Evolutionary conservation across 2,888 invertebrate species (phyloP).

Genomic region (Sicus ferrugineus): DNA sequence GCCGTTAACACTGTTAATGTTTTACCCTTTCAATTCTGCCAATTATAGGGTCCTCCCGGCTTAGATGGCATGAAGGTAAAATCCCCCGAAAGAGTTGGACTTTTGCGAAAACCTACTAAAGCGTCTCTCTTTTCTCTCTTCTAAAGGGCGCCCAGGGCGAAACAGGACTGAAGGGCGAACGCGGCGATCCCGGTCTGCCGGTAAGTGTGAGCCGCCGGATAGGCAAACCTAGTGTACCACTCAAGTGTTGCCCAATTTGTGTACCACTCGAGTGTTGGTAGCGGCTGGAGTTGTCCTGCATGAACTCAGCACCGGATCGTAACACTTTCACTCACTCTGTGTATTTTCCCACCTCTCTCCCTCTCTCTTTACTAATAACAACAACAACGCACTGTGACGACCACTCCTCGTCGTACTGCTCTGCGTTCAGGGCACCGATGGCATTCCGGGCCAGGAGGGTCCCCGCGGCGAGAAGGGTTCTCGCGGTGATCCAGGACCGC

Average conservation of each 20-base stretch:
- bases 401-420: not conserved
- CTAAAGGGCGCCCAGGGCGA: constrained; percentile 92
- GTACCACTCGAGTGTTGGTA: not conserved
- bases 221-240: too few relatives aligned
- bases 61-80: constrained; percentile 94
- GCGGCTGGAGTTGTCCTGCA: constrained; percentile 19
- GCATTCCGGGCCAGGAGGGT: constrained; percentile 92
- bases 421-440: constrained; percentile 81
- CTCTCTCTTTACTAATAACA: constrained; percentile 6
- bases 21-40: constrained; percentile 33
- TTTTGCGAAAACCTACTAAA: not conserved
- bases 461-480: constrained; percentile 89
- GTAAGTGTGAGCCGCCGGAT: constrained; percentile 79
- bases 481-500: constrained; percentile 79
- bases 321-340: not conserved
- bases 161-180: constrained; percentile 89
- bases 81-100: not conserved
- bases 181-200: constrained; percentile 91
- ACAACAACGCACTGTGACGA: constrained; percentile 1
- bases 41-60: constrained; percentile 83
- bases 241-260: not conserved
- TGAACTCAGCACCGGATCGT: constrained; percentile 16
- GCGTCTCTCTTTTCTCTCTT: not conserved
- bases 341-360: not conserved
- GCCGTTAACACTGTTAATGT: constrained; percentile 38